Conservation (phyloP, 2,113 vertebrate species). For the Thomomys bottae region DNA sequence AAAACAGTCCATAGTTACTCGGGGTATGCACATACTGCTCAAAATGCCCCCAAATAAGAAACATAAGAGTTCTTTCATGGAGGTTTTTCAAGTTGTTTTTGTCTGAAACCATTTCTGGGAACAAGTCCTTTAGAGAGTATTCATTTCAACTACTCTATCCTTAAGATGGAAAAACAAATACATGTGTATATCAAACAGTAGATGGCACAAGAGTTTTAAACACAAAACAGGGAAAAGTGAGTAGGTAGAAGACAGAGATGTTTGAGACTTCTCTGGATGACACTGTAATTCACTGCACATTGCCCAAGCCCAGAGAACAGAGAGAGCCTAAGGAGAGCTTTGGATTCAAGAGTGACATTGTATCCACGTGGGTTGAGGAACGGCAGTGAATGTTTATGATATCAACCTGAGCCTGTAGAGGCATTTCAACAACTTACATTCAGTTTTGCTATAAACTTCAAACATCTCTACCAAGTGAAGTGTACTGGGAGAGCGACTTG, state of each 20-base stretch:
- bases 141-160: background rate
- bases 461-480: conserved; percentile 22
- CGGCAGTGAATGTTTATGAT: background rate
- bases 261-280: background rate
- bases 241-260: background rate
- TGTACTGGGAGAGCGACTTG: background rate
- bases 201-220: background rate
- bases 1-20: background rate
- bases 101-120: conserved; percentile 24
- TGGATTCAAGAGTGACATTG: background rate
- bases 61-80: background rate
- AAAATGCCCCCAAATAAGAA: background rate
- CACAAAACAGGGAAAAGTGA: background rate
- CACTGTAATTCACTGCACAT: background rate
- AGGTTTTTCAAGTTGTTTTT: conserved; percentile 32
- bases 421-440: background rate
- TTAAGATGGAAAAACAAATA: conserved; percentile 42
- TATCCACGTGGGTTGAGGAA: background rate
- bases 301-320: background rate
- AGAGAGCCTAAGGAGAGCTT: background rate
- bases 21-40: background rate
- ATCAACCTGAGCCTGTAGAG: fast-evolving
- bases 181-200: conserved; percentile 17
- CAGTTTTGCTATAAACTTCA: conserved; percentile 8
- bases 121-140: conserved; percentile 14